A percentile compares a stretch with the other conserved stretches of the same genome.
phyloP scores from a whole-genome alignment of 2,888 invertebrate genomes.

The Proisotoma minuta region DNA sequence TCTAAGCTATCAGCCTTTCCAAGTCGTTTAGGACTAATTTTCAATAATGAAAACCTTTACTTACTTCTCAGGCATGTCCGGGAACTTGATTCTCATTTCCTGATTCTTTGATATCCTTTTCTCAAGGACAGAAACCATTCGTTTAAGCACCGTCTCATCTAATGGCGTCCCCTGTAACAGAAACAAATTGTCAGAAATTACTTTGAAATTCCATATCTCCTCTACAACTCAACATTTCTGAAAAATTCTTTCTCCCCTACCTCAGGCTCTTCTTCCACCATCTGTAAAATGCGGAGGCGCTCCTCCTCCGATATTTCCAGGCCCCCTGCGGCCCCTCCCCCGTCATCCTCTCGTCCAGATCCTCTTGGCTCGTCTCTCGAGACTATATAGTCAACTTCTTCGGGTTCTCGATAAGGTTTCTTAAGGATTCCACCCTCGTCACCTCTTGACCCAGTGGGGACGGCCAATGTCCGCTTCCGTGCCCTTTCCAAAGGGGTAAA shows the following conservation, averaged over 20 bases:
- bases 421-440: slow-evolving; percentile 29
- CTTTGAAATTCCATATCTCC: slow-evolving; percentile 6
- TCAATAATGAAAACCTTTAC: slow-evolving; percentile 25
- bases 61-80: slow-evolving; percentile 88
- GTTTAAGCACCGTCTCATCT: slow-evolving; percentile 82
- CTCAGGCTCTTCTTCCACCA: slow-evolving; percentile 75
- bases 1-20: too few species aligned
- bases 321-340: slow-evolving; percentile 27
- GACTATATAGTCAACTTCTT: slow-evolving; percentile 9
- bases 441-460: slow-evolving; percentile 17
- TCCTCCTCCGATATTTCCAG: slow-evolving; percentile 62
- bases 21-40: too few species aligned
- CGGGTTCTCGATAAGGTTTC: slow-evolving; percentile 16
- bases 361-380: slow-evolving; percentile 10
- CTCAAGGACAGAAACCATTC: slow-evolving; percentile 85
- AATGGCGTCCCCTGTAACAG: slow-evolving; percentile 67
- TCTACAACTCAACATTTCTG: not conserved
- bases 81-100: slow-evolving; percentile 97
- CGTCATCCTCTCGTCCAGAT: slow-evolving; percentile 9
- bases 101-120: slow-evolving; percentile 89
- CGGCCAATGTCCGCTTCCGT: slow-evolving; percentile 2
- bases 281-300: slow-evolving; percentile 68
- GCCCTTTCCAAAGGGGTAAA: not conserved
- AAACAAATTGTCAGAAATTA: slow-evolving; percentile 16
- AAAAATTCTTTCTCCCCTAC: slow-evolving; percentile 51